Conservation (phyloP, 2,797 vertebrate species). For the Siniperca scherzeri region DNA sequence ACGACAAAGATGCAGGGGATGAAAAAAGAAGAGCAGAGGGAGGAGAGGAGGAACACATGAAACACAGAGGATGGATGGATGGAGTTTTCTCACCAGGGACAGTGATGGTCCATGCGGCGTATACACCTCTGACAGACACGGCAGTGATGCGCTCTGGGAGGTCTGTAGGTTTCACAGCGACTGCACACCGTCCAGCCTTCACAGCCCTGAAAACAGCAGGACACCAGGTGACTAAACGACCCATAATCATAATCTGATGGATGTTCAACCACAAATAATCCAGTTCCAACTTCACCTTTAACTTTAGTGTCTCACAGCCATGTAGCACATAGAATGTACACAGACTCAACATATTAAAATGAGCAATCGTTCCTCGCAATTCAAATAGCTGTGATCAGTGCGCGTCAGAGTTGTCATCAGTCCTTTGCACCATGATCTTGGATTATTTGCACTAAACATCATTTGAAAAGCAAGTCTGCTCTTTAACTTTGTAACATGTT, state of each 20-base stretch:
- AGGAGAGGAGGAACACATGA: neutral
- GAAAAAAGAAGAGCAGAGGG: no score
- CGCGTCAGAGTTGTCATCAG: no score
- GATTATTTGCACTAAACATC: no score
- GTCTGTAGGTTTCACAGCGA: slow-evolving; percentile 88
- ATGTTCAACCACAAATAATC: neutral
- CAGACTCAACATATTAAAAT: no score
- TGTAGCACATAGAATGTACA: no score
- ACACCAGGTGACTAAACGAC: no score
- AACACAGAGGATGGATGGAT: neutral
- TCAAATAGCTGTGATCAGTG: no score
- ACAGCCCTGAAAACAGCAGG: slow-evolving; percentile 73
- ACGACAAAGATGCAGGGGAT: neutral
- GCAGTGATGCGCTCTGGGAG: slow-evolving; percentile 86
- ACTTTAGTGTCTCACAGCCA: neutral
- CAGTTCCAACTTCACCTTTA: neutral
- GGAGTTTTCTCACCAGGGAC: slow-evolving; percentile 83
- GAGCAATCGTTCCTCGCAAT: no score
- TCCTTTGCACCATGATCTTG: no score
- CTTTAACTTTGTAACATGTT: no score
- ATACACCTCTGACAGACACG: slow-evolving; percentile 89
- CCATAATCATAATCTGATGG: no score
- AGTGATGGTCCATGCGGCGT: slow-evolving; percentile 90
- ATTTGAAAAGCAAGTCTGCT: no score
- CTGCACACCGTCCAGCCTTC: slow-evolving; percentile 91